These are phyloP conservation scores for Cassiopea andromeda DNA, from an alignment of 30 jellyfish, hydroid and myxozoan species.

Conservation along the genomic window DNA sequence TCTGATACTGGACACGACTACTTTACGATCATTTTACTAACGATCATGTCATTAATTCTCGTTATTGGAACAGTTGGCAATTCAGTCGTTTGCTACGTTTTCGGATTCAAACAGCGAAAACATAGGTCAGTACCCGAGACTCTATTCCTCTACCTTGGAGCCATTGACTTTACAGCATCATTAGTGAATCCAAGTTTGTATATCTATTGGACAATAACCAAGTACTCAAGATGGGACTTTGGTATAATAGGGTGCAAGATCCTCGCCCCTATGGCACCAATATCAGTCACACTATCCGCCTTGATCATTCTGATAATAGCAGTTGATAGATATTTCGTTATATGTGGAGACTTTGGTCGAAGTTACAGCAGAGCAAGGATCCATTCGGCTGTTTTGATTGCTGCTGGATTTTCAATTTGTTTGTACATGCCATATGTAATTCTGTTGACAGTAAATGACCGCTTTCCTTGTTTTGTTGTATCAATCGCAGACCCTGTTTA, in stretches of 20 bases:
- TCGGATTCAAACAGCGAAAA: constrained; percentile 68
- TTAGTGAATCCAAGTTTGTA: constrained; percentile 79
- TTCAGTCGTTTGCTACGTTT: constrained; percentile 79
- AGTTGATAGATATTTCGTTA: constrained; percentile 84
- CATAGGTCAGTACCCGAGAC: constrained; percentile 87
- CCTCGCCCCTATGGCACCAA: constrained; percentile 77
- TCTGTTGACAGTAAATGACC: constrained; percentile 8
- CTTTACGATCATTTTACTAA: constrained; percentile 42
- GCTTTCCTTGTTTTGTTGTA: constrained; percentile 40
- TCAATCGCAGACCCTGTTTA: constrained; percentile 29
- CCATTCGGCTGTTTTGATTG: constrained; percentile 48
- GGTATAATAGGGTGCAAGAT: constrained; percentile 91
- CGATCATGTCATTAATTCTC: constrained; percentile 63
- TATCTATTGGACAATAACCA: constrained; percentile 79
- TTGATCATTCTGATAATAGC: constrained; percentile 82
- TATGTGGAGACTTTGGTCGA: constrained; percentile 79
- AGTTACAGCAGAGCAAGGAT: constrained; percentile 54
- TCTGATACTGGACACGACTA: constrained; percentile 16
- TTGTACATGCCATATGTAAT: constrained; percentile 62
- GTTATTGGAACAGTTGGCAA: constrained; percentile 88
- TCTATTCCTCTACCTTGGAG: constrained; percentile 74
- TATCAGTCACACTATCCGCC: constrained; percentile 87
- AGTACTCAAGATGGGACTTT: constrained; percentile 79
- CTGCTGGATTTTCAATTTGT: constrained; percentile 53
- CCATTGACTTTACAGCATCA: constrained; percentile 85